These are phyloP conservation scores for Micromys minutus DNA, from an alignment of 2,113 vertebrate genomes.

Conservation along the genomic window DNA sequence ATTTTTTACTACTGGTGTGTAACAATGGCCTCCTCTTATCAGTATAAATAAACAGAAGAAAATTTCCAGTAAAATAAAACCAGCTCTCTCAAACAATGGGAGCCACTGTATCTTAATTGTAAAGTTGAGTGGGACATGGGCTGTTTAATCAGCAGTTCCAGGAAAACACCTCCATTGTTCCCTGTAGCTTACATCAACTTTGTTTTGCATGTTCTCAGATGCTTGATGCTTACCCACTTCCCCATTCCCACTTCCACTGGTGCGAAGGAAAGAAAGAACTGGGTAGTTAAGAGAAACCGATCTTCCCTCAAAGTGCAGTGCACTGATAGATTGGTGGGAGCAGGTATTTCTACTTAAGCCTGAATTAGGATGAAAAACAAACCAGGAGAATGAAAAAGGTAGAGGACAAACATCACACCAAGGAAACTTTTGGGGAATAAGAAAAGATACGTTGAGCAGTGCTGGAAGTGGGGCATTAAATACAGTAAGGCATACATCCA, in stretches of 20 bases:
- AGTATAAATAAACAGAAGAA: slow-evolving; percentile 42
- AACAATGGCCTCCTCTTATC: background rate
- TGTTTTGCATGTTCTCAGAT: background rate
- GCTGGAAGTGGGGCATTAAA: background rate
- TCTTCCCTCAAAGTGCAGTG: background rate
- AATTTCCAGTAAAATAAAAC: slow-evolving; percentile 42
- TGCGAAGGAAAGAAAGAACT: background rate
- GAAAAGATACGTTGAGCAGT: background rate
- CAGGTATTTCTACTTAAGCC: background rate
- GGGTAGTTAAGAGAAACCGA: background rate
- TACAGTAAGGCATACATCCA: background rate
- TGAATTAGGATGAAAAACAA: slow-evolving; percentile 3
- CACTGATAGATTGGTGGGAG: background rate
- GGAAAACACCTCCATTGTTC: background rate
- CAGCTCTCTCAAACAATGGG: background rate
- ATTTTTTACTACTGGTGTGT: background rate
- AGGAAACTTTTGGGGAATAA: background rate
- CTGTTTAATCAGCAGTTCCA: slow-evolving; percentile 24
- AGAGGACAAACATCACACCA: background rate
- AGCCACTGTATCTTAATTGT: background rate
- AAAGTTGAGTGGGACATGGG: background rate
- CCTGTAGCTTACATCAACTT: background rate
- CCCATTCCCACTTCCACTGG: rapidly evolving
- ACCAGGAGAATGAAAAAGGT: background rate
- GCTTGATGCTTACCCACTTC: background rate